Conservation (phyloP, 1,140 invertebrate species). For the Aricia agestis region DNA sequence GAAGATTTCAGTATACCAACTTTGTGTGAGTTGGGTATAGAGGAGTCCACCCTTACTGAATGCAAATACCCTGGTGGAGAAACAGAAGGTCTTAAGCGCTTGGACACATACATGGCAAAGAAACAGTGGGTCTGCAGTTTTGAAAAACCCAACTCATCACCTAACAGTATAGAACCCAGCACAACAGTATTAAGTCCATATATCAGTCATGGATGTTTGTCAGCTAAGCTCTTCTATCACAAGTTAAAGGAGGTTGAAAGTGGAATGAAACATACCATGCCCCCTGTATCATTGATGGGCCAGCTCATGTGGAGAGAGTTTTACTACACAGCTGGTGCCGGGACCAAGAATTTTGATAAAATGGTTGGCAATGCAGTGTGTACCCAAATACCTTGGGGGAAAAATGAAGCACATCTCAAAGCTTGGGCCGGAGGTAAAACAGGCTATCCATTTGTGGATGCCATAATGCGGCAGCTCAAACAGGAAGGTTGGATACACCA, state of each 20-base stretch:
- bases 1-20: conserved; percentile 79
- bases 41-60: conserved; percentile 55
- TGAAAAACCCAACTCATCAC: conserved; percentile 85
- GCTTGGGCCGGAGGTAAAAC: conserved; percentile 84
- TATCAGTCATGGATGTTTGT: conserved; percentile 85
- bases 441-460: conserved; percentile 88
- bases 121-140: conserved; percentile 84
- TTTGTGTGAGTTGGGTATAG: conserved; percentile 78
- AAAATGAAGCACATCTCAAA: conserved; percentile 78
- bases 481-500: conserved; percentile 88
- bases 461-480: conserved; percentile 84
- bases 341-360: conserved; percentile 83
- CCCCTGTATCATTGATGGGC: conserved; percentile 79
- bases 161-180: conserved; percentile 83
- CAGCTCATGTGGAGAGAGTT: conserved; percentile 87
- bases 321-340: conserved; percentile 83
- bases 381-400: conserved; percentile 84
- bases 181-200: conserved; percentile 86
- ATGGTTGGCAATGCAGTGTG: conserved; percentile 84
- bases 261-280: conserved; percentile 75
- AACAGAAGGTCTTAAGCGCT: conserved; percentile 80
- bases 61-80: conserved; percentile 82
- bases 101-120: conserved; percentile 78
- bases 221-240: conserved; percentile 80
- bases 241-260: conserved; percentile 77